Percentiles rank a stretch among this genome's conserved stretches.
phyloP scores from a whole-genome alignment of 1,140 invertebrate species.

The Atta cephalotes region DNA sequence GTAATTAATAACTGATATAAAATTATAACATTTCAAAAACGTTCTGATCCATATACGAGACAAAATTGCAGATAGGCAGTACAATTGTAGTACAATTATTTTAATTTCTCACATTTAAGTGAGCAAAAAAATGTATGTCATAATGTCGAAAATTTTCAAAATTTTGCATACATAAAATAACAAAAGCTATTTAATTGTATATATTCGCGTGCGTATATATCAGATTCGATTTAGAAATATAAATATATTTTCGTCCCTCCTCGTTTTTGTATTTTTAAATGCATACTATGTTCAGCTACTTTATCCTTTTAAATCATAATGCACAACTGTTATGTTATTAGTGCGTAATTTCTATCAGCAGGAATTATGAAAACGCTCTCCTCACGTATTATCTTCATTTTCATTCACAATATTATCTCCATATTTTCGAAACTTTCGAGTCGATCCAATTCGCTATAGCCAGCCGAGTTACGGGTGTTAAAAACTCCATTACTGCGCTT shows the following conservation, averaged over 20 bases:
- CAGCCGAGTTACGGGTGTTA: not conserved
- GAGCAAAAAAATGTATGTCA: not conserved
- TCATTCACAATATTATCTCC: conserved; percentile 18
- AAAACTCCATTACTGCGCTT: conserved; percentile 44
- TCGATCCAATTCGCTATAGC: conserved; percentile 13
- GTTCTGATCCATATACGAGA: not conserved
- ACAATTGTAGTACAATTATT: conserved; percentile 2
- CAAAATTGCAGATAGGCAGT: not conserved
- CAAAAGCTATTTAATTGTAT: not conserved
- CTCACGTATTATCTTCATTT: conserved; percentile 35
- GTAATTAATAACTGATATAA: conserved; percentile 33
- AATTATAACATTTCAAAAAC: conserved; percentile 36
- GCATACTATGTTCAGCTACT: conserved; percentile 4
- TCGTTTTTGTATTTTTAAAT: not conserved
- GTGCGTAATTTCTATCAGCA: conserved; percentile 31
- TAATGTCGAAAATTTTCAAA: not conserved
- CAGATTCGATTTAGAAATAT: not conserved
- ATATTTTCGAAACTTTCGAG: conserved; percentile 40
- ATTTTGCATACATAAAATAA: not conserved
- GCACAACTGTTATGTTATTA: conserved; percentile 35
- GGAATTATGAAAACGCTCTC: conserved; percentile 12
- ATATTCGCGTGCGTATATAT: not conserved
- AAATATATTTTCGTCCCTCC: not conserved
- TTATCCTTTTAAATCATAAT: conserved; percentile 16
- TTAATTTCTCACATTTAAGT: not conserved